Evolutionary conservation across 1,140 invertebrate genomes (phyloP).

Genomic region (Papilio polytes): DNA sequence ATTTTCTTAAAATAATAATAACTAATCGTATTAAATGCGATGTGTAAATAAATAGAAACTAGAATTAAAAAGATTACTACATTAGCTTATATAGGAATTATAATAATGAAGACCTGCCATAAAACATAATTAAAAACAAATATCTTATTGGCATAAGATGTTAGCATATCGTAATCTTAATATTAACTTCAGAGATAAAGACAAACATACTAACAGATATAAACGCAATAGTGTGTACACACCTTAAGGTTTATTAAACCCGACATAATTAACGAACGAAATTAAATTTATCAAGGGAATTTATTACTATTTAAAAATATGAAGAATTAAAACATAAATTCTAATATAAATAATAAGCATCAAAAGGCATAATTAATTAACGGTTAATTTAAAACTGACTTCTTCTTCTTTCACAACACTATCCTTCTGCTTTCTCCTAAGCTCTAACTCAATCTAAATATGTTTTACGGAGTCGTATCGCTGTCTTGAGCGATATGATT

Average conservation of each 20-base stretch:
- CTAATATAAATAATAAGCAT: not conserved
- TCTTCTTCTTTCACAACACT: conserved; percentile 1
- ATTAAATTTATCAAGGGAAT: too few relatives aligned
- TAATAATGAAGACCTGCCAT: not conserved
- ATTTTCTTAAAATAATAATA: not conserved
- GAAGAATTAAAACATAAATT: not conserved
- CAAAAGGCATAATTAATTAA: not conserved
- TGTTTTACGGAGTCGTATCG: not conserved
- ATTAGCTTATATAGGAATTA: too few relatives aligned
- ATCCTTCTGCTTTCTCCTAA: not conserved
- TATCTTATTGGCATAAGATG: not conserved
- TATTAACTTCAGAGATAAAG: not conserved
- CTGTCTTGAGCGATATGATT: not conserved
- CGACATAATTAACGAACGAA: too few relatives aligned
- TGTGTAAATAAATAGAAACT: too few relatives aligned
- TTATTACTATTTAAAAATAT: too few relatives aligned
- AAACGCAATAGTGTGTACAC: not conserved
- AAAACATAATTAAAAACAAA: not conserved
- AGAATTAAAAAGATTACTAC: not conserved
- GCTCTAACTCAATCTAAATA: not conserved
- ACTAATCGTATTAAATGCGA: too few relatives aligned
- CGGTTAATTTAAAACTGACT: not conserved
- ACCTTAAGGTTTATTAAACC: not conserved
- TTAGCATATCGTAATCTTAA: not conserved
- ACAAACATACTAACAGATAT: not conserved